phyloP scores from a whole-genome alignment of 2,888 invertebrate genomes.

The Anoncus sp. region DNA sequence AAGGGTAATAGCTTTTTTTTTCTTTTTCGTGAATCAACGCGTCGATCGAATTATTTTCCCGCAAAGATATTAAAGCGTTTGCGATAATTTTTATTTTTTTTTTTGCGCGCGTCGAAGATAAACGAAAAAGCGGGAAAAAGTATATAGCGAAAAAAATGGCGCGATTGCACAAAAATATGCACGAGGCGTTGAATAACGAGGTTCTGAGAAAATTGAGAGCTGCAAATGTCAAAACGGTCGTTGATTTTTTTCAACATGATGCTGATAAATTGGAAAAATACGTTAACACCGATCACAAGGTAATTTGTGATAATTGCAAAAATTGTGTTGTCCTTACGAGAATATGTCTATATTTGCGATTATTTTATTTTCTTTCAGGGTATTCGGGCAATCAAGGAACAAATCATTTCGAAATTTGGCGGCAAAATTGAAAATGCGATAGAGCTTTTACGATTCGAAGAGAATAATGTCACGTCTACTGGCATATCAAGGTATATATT shows the following conservation, averaged over 20 bases:
- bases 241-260: conserved; percentile 86
- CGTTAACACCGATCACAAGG: conserved; percentile 79
- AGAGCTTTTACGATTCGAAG: conserved; percentile 67
- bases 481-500: conserved; percentile 84
- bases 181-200: conserved; percentile 82
- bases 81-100: not conserved
- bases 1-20: conserved; percentile 47
- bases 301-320: too few relatives aligned
- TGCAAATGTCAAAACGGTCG: conserved; percentile 85
- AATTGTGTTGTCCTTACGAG: too few relatives aligned
- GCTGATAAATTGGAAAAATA: conserved; percentile 84
- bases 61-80: not conserved
- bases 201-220: conserved; percentile 83
- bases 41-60: not conserved
- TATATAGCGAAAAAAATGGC: conserved; percentile 67
- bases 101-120: too few relatives aligned
- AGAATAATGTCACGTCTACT: conserved; percentile 79
- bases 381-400: conserved; percentile 81
- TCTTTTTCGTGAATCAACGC: not conserved
- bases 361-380: conserved; percentile 77
- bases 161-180: conserved; percentile 69
- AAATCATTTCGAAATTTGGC: conserved; percentile 81
- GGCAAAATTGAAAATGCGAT: conserved; percentile 64
- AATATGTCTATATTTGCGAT: not conserved
- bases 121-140: conserved; percentile 7